Conservation (phyloP, 2,888 invertebrate genomes). For the Epinotia nisella region DNA sequence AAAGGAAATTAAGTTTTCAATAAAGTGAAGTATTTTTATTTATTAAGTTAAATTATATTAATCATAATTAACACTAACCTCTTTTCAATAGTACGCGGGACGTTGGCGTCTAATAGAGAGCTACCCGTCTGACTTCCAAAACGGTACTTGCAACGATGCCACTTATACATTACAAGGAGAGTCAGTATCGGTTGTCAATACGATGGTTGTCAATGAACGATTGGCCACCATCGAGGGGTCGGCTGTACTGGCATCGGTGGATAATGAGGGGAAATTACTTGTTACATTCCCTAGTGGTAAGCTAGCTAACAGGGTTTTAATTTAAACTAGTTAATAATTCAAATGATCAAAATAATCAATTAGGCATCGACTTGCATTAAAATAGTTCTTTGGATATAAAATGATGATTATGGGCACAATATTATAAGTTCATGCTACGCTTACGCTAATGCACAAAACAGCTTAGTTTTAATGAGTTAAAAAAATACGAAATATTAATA, state of each 20-base stretch:
- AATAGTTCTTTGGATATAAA: too few species aligned
- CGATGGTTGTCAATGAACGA: constrained; percentile 71
- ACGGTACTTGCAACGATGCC: constrained; percentile 85
- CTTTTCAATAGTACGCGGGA: constrained; percentile 58
- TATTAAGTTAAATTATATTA: too few species aligned
- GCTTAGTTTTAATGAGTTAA: background rate
- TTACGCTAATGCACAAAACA: too few species aligned
- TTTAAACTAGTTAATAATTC: background rate
- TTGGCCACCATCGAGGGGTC: constrained; percentile 78
- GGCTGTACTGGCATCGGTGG: constrained; percentile 68
- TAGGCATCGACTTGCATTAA: too few species aligned
- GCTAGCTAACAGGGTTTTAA: constrained; percentile 38
- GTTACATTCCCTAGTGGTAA: constrained; percentile 82
- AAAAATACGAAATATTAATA: background rate
- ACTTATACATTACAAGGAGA: constrained; percentile 72
- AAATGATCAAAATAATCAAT: background rate
- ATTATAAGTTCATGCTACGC: too few species aligned
- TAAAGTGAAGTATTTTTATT: too few species aligned
- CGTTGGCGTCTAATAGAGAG: constrained; percentile 86
- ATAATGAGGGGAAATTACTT: constrained; percentile 80
- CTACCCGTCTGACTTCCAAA: constrained; percentile 85
- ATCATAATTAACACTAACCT: background rate
- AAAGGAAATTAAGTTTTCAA: too few species aligned
- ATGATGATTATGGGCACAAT: too few species aligned
- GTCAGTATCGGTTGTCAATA: constrained; percentile 56